Conservation (phyloP, 92 coral and sea anemone genomes). For the Palythoa caribaeorum region DNA sequence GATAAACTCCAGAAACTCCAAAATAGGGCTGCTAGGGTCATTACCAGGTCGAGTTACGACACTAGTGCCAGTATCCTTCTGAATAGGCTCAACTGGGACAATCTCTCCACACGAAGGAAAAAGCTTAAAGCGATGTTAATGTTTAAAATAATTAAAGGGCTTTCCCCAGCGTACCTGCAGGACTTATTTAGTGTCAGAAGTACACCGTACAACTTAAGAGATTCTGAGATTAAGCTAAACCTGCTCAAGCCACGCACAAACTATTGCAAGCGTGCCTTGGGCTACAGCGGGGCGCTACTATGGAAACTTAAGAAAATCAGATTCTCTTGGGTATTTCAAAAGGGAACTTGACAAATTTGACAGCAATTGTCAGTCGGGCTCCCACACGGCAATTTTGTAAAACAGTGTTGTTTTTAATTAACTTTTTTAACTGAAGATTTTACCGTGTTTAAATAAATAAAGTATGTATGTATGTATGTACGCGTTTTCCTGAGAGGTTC, state of each 20-base stretch:
- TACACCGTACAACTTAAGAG: neutral
- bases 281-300: neutral
- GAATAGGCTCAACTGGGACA: neutral
- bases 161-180: neutral
- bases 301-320: neutral
- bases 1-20: too few relatives aligned
- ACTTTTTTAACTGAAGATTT: too few relatives aligned
- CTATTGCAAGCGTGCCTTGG: neutral
- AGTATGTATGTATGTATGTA: too few relatives aligned
- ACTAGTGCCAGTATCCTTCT: conserved; percentile 1
- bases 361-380: neutral
- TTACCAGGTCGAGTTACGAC: conserved; percentile 12
- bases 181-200: neutral
- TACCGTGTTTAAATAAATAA: too few relatives aligned
- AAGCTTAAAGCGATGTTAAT: conserved; percentile 11
- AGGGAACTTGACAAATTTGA: neutral
- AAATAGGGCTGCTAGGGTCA: too few relatives aligned
- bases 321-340: neutral
- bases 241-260: neutral
- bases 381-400: conserved; percentile 27
- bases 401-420: neutral
- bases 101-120: conserved; percentile 27
- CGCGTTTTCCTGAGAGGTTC: too few relatives aligned
- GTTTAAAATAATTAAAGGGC: neutral
- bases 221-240: neutral